Base-by-base conservation (phyloP, 2,113 vertebrate genomes). In the Neodon shergylaensis region DNA sequence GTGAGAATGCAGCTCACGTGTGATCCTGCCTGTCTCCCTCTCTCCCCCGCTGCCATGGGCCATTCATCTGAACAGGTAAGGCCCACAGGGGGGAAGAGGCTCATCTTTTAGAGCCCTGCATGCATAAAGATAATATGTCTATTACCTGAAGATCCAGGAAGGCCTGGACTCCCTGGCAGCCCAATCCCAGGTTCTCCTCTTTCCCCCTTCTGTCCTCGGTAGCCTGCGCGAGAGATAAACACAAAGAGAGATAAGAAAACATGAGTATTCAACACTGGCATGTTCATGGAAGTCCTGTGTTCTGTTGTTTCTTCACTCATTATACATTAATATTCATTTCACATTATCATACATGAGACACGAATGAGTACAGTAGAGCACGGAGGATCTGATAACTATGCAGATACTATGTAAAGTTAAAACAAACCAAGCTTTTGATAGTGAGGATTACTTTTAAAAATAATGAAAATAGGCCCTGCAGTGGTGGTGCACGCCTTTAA, bases 201-300 rank as follows among this genome's bases (percentile, higher is more conserved):
- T 98, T 99, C 99, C 96, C 99, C 99, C 98, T 99, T 99, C 98
- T 99, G 99, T 98, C 99, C 99, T 98, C 99, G 98, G 98, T 99
- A 99, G 95, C 99, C 99, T 99, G 98, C 58, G 91, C 52, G 91
- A 95, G 95, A 98, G 84, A 99, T 10, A 83, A 12, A 54, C 12
- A 58, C 10, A 19, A 39, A n/a, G 94, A 97, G 19, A 98, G 0
- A 93, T 8, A 85, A 4, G 84, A 96, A 94, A 93, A 77, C 97
- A 93, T 98, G 91, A 95, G 81, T 4, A 28, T 87, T 54, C 85
- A 92, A 63, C 92, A 88, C 82, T 88, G 72, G 52, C 52, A n/a
- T 1, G 54, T 5, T 22, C 1, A 21, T 82, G 90, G 3, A 87
- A 90, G 47, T 26, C 95, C 47, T 0, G 1, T 88, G 90, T 92